Base-by-base conservation (phyloP, 2,888 invertebrate genomes). In the Exephanes ischioxanthus region DNA sequence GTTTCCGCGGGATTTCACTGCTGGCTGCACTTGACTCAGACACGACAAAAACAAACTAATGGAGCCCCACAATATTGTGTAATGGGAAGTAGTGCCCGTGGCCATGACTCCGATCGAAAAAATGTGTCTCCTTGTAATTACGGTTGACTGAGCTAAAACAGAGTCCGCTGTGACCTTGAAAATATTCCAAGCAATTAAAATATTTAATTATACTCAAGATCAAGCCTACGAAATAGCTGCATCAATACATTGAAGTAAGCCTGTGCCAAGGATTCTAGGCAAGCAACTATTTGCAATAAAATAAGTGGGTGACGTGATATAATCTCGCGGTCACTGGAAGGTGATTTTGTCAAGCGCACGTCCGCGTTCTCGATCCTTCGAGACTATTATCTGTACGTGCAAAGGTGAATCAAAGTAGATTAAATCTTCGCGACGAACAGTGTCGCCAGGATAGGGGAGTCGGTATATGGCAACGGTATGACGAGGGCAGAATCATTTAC, bases 401-500 rank as follows among this genome's bases (percentile, higher is more conserved):
- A 63, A 33, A 63, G 33, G 7, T 33, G 33, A 63, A 63, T 63
- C 14, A 33, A 63, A 63, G 26, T 16, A 63, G 30, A 63, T 63
- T 30, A 1, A 33, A 63, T 11, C 63, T 30, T 7, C 7, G 16
- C 2, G n/a, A 30, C 30, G 30, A 63, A 7, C 6, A 6, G 63
- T 1, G 63, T n/a, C 16, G 14, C 26, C 26, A 22, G 58, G 26
- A 26, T 11, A n/a, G 30, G 61, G 61, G 61, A 61, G 30, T 33
- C n/a, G 5, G 63, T 37, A 30, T 45, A 22, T 6, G 75, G 19
- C 19, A 51, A 33, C n/a, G 19, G 48, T 30, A 19, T 33, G 75
- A 19, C 63, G 63, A 61, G 63, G 75, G 41, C 75, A 63, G 48
- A 75, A 45, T 75, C 16, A 66, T 75, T 51, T 16, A 75, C 30